These are phyloP conservation scores for Tipula vernalis DNA, from an alignment of 2,888 invertebrate genomes.

Conservation along the genomic window DNA sequence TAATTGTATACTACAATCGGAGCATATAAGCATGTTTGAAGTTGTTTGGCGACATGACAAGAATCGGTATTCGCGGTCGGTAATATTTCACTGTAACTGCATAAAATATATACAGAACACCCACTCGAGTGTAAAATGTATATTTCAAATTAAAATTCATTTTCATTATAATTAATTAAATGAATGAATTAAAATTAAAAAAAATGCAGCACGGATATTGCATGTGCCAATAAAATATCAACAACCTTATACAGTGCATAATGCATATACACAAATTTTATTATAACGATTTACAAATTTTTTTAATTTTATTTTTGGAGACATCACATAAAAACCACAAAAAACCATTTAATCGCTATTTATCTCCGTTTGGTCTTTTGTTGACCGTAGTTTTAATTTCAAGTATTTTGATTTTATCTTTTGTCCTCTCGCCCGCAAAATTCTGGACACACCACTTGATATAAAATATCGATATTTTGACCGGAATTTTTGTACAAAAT, in stretches of 20 bases:
- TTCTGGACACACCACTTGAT: neutral
- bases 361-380: neutral
- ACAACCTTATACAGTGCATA: neutral
- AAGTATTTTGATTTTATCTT: neutral
- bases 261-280: too few relatives aligned
- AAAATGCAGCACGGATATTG: neutral
- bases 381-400: neutral
- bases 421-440: neutral
- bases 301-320: neutral
- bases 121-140: neutral
- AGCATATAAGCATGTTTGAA: too few relatives aligned
- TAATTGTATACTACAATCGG: too few relatives aligned
- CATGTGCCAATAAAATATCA: neutral
- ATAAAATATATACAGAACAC: too few relatives aligned
- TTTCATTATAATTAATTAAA: neutral
- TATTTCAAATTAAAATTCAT: neutral
- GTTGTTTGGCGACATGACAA: too few relatives aligned
- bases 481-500: neutral
- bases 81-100: too few relatives aligned
- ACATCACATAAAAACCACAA: neutral
- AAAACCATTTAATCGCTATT: neutral
- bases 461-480: neutral
- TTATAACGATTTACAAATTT: neutral
- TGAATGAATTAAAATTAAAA: neutral
- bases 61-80: too few relatives aligned